Evolutionary conservation across 1,140 invertebrate genomes (phyloP), one percentile per base, ranked within the genome.

Genomic region (Trichoplusia ni): DNA sequence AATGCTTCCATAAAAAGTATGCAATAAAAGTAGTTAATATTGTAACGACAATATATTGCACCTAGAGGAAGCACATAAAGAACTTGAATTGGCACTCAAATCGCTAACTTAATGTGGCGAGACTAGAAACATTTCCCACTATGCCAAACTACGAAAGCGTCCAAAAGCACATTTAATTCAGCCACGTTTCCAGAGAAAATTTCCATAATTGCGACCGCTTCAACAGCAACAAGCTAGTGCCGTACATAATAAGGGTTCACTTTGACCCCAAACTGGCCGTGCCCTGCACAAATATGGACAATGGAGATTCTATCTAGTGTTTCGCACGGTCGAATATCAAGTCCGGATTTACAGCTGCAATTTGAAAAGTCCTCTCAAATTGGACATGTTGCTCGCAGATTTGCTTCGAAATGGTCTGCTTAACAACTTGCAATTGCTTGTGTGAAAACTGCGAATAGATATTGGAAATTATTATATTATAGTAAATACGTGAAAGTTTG

Each of bases 291-390:
- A 70, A 69, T 73, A 73, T 67, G 67, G 67, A 61, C 64, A 44
- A 60, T 61, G 11, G 61, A 62, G 71, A 73, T 70, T 37, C 61
- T 73, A 73, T 70, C 67, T 49, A 13, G 16, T 29, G 61, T 70
- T 73, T 73, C 71, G 62, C 71, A 73, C 71, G 71, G 64, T 67
- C 53, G 42, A 38, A 16, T 49, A 63, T 61, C 65, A 58, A 51
- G 35, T 35, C 13, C 31, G 33, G 51, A 58, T 59, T 68, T 68
- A 68, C 65, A 25, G 37, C 59, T 51, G 35, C 53, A 58, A 63
- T 68, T 63, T 47, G 42, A 59, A 29, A 33, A 51, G 40, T 40
- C 29, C 25, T 37, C 58, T 54, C 47, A 44, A 64, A 64, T 64
- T 44, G 51, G 44, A 40, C 44, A 38, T 58, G 44, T 40, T 53